A percentile compares a stretch with the other conserved stretches of the same genome.
These are phyloP conservation scores for Ephialtes manifestator DNA, from an alignment of 2,888 invertebrate genomes.

Conservation along the genomic window DNA sequence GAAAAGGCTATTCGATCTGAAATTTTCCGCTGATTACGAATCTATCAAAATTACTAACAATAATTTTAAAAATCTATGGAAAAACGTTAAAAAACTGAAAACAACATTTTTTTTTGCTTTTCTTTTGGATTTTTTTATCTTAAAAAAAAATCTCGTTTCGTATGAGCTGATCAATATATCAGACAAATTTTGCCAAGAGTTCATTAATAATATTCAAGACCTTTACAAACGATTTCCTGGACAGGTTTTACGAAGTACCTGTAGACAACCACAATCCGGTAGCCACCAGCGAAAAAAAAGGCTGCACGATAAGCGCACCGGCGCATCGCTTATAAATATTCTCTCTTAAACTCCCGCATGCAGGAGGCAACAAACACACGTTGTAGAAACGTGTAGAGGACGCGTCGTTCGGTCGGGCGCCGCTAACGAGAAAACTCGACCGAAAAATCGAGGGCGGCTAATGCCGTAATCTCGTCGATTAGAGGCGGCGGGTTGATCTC, in stretches of 20 bases:
- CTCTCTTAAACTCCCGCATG: constrained; percentile 24
- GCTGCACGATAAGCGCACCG: constrained; percentile 58
- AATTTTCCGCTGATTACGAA: too few species aligned
- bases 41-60: too few species aligned
- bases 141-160: too few species aligned
- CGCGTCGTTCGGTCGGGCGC: constrained; percentile 55
- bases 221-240: constrained; percentile 4
- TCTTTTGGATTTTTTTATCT: too few species aligned
- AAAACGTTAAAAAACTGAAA: too few species aligned
- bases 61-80: too few species aligned
- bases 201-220: constrained; percentile 13
- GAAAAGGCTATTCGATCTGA: too few species aligned
- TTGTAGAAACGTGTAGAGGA: not conserved
- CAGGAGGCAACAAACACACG: not conserved
- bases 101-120: too few species aligned
- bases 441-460: constrained; percentile 70
- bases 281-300: constrained; percentile 49
- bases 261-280: constrained; percentile 40
- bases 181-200: not conserved
- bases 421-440: constrained; percentile 71
- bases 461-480: constrained; percentile 73
- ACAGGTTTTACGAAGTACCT: constrained; percentile 41
- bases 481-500: constrained; percentile 59
- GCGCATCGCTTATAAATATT: constrained; percentile 65
- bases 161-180: not conserved